Percentiles rank a stretch among this genome's conserved stretches.
Evolutionary conservation across 2,113 vertebrate genomes (phyloP).

Genomic region (Tenebrosternarchus preto): DNA sequence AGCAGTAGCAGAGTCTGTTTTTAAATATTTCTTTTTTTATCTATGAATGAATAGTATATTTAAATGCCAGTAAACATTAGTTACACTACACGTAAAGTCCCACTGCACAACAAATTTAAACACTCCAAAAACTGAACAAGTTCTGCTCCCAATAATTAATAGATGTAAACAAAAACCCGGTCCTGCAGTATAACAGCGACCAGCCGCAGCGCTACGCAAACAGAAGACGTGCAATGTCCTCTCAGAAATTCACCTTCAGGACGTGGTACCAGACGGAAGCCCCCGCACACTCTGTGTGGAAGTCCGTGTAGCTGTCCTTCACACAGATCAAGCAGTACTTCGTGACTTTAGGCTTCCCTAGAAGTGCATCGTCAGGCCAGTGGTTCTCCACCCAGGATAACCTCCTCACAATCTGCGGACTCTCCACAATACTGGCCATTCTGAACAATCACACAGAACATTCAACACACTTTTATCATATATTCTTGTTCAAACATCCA

Average conservation of each 20-base stretch:
- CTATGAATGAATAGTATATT: too few relatives aligned
- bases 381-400: conserved; percentile 97
- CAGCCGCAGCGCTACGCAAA: not conserved
- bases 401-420: conserved; percentile 91
- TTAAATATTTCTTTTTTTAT: too few relatives aligned
- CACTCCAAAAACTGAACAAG: too few relatives aligned
- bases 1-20: too few relatives aligned
- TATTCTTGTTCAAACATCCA: not conserved
- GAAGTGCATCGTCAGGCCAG: conserved; percentile 92
- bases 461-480: too few relatives aligned
- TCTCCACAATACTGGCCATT: conserved; percentile 94
- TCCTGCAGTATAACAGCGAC: too few relatives aligned
- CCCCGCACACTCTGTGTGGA: conserved; percentile 94
- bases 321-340: conserved; percentile 98
- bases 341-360: conserved; percentile 95
- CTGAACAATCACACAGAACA: conserved; percentile 66
- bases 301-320: conserved; percentile 98
- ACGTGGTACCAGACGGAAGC: conserved; percentile 97
- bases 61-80: too few relatives aligned
- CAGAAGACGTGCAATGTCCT: not conserved
- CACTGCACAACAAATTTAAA: too few relatives aligned
- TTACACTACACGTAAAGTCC: too few relatives aligned
- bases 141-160: too few relatives aligned
- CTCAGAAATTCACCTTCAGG: conserved; percentile 80
- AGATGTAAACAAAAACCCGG: too few relatives aligned